phyloP scores from a whole-genome alignment of 2,888 invertebrate species.

The Agrypnus murinus region DNA sequence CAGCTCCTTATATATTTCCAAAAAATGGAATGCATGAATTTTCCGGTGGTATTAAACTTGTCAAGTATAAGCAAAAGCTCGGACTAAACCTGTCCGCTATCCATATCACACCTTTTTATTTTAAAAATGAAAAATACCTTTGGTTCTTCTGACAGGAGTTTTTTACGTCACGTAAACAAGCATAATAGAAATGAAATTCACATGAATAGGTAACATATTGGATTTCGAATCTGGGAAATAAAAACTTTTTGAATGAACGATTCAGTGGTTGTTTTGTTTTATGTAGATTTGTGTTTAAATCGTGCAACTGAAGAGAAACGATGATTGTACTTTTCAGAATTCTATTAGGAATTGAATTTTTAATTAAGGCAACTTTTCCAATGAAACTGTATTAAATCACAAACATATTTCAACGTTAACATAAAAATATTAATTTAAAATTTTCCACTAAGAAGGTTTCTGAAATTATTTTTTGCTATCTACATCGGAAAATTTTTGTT shows the following conservation, averaged over 20 bases:
- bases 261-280: not conserved
- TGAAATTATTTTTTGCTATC: not conserved
- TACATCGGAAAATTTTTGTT: not conserved
- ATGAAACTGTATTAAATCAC: not conserved
- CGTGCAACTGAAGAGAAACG: not conserved
- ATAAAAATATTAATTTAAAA: not conserved
- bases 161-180: conserved; percentile 9
- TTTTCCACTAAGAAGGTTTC: not conserved
- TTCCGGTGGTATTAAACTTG: not conserved
- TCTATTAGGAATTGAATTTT: not conserved
- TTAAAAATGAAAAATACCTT: conserved; percentile 7
- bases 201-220: conserved; percentile 7
- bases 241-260: conserved; percentile 12
- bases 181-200: conserved; percentile 12
- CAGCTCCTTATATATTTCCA: too few species aligned
- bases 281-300: not conserved
- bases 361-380: not conserved
- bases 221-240: conserved; percentile 1
- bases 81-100: conserved; percentile 11
- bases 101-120: not conserved
- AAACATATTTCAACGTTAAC: not conserved
- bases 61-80: not conserved
- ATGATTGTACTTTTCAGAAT: not conserved
- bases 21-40: conserved; percentile 3
- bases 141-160: conserved; percentile 5